Evolutionary conservation across 37 sponge, comb jelly and placozoan species (phyloP), one percentile per base, ranked within the genome.

Genomic region (Cladorhizidae sp.): DNA sequence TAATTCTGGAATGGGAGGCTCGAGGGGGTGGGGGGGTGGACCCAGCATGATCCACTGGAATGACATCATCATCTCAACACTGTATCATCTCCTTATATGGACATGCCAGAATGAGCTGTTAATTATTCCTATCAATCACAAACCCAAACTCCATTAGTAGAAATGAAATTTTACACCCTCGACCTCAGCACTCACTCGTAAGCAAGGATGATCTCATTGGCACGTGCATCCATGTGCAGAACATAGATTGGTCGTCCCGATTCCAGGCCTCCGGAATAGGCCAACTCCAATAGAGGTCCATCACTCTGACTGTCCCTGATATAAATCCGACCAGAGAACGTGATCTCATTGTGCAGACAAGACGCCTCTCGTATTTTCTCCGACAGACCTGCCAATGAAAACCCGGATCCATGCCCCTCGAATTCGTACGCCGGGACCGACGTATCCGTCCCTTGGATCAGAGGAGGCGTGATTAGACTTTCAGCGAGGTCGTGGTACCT

Each of bases 101-200:
- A n/a, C n/a, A n/a, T n/a, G n/a, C n/a, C n/a, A n/a, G n/a, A n/a
- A n/a, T n/a, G n/a, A n/a, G n/a, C n/a, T n/a, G n/a, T n/a, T n/a
- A n/a, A n/a, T n/a, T n/a, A n/a, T n/a, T n/a, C n/a, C n/a, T n/a
- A n/a, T n/a, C n/a, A n/a, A n/a, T n/a, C n/a, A n/a, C n/a, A n/a
- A n/a, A n/a, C n/a, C n/a, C n/a, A n/a, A n/a, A n/a, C n/a, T n/a
- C n/a, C n/a, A n/a, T n/a, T n/a, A n/a, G n/a, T n/a, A n/a, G n/a
- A n/a, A n/a, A n/a, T n/a, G n/a, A n/a, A n/a, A n/a, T n/a, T n/a
- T n/a, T n/a, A n/a, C n/a, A n/a, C n/a, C n/a, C n/a, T n/a, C n/a
- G n/a, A n/a, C n/a, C n/a, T n/a, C n/a, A n/a, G n/a, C 49, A 45
- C 43, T 59, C 38, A 81, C 81, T 72, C 72, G 72, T 81, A 81